Conservation (phyloP, 2,888 invertebrate species). For the Strigamia crassipes region DNA sequence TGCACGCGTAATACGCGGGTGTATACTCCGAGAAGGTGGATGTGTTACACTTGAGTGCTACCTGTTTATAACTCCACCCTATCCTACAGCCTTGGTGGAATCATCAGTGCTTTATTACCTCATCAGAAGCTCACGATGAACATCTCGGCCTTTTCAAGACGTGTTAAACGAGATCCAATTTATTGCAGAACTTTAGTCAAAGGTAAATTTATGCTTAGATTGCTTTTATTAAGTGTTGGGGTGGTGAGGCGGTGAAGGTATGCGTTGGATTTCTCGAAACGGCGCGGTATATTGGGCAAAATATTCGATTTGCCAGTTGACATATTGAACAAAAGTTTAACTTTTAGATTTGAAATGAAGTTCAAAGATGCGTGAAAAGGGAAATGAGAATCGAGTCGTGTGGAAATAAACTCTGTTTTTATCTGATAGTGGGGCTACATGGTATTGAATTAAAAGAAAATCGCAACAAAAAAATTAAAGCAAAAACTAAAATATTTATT, state of each 20-base stretch:
- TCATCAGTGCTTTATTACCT: slow-evolving; percentile 2
- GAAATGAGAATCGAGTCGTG: background rate
- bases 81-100: slow-evolving; percentile 6
- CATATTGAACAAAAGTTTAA: background rate
- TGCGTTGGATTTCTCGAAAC: too few relatives aligned
- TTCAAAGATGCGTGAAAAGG: slow-evolving; percentile 1
- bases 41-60: slow-evolving; percentile 17
- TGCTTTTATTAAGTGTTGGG: background rate
- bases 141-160: background rate
- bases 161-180: background rate
- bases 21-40: background rate
- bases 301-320: background rate
- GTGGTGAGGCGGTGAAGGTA: too few relatives aligned
- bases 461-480: too few relatives aligned
- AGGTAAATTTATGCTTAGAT: background rate
- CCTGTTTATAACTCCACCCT: background rate
- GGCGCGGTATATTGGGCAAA: too few relatives aligned
- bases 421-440: background rate
- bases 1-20: background rate
- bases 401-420: background rate
- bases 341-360: background rate
- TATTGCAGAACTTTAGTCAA: slow-evolving; percentile 4
- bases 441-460: too few relatives aligned
- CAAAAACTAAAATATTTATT: too few relatives aligned
- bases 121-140: background rate